Base-by-base conservation (phyloP, 1,140 invertebrate genomes). In the Aphelenchoides avenae region DNA sequence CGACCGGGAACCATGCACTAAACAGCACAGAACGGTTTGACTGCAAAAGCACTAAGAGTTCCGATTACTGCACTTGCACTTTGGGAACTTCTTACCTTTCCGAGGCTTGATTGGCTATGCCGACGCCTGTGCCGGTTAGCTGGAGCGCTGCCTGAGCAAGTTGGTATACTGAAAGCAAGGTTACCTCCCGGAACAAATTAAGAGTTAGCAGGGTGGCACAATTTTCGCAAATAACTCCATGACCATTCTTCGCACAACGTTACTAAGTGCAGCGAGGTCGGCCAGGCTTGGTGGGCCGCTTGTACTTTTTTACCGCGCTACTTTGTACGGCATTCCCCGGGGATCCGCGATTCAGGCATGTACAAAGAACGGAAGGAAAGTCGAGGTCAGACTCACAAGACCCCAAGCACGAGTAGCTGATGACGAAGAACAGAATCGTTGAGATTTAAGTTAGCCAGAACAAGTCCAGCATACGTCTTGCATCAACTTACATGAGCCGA, bases 161-260 rank as follows among this genome's bases (percentile, higher is more conserved):
- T 51, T 72, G 70, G 44, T 76, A 72, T 20, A 72, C 73, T 72
- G 52, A 52, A 71, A n/a, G n/a, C n/a, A n/a, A n/a, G n/a, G n/a
- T n/a, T n/a, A n/a, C n/a, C n/a, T n/a, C n/a, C n/a, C n/a, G n/a
- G n/a, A n/a, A n/a, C n/a, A n/a, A n/a, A n/a, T n/a, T 49, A 1
- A 9, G 22, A 20, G n/a, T n/a, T 18, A 15, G 13, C 11, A 20
- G 22, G 24, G 13, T 30, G 13, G 11, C 33, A 36, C 3, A 13
- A 18, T 46, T 55, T 13, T 56, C 22, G 9, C 26, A 11, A 50
- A 27, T 5, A n/a, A n/a, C n/a, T n/a, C n/a, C n/a, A n/a, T n/a
- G n/a, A n/a, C n/a, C n/a, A n/a, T n/a, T n/a, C n/a, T n/a, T n/a
- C n/a, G n/a, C n/a, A n/a, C n/a, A n/a, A n/a, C n/a, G n/a, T n/a